Conservation (phyloP, 2,888 invertebrate species). For the Nezara viridula region DNA sequence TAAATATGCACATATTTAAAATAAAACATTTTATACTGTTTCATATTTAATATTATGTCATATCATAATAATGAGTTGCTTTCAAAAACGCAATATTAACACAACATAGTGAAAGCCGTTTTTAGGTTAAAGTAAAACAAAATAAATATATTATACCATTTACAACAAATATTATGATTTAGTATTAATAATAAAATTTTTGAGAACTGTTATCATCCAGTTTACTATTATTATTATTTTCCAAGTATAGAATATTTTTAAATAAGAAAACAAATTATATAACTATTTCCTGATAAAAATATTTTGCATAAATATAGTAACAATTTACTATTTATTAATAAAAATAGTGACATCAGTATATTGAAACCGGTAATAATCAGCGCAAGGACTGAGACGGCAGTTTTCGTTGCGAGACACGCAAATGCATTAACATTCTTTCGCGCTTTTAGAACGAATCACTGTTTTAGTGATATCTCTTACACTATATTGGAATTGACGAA, state of each 20-base stretch:
- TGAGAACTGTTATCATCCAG: no score
- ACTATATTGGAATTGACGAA: background rate
- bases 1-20: background rate
- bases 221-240: no score
- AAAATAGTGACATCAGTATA: background rate
- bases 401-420: background rate
- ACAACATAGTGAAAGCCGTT: background rate
- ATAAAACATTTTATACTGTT: background rate
- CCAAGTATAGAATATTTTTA: no score
- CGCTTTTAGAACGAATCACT: background rate
- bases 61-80: background rate
- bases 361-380: background rate
- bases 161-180: background rate
- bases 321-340: no score
- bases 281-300: background rate
- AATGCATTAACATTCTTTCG: background rate
- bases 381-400: background rate
- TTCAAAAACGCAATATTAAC: background rate
- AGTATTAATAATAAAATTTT: no score
- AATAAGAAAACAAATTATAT: no score
- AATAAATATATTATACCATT: background rate
- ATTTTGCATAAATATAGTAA: no score
- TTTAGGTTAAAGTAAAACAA: background rate
- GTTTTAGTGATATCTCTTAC: background rate
- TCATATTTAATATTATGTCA: background rate